Base-by-base conservation (phyloP, 2,888 invertebrate species). In the Hirtodrosophila alboralis region DNA sequence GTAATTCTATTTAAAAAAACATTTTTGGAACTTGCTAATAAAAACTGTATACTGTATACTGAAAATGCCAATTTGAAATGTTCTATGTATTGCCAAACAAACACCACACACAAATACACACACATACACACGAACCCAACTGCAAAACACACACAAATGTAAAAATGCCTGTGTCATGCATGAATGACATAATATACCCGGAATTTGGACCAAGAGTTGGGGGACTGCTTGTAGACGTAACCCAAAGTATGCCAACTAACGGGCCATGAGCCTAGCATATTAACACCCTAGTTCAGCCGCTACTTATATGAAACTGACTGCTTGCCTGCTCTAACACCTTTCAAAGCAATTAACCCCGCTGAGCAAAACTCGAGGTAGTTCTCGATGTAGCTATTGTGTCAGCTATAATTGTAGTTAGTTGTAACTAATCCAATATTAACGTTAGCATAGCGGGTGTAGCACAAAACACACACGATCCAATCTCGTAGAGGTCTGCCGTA, bases 391-490 rank as follows among this genome's bases (percentile, higher is more conserved):
- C 38, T 45, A 18, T 43, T 38, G 47, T 34, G 10, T 62, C 62
- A 67, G 62, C 62, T 72, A 69, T 75, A 66, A 75, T 67, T 72
- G 68, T 75, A 66, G 23, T 23, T 23, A 23, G 23, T 62, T 72
- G 72, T 75, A 64, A 79, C 76, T 77, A 79, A 77, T 69, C 53
- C 56, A 40, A 37, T 54, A 75, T 49, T 68, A 68, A 67, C 59
- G 48, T 52, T 61, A 68, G 59, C 59, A 44, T 52, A 47, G 53
- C 34, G 28, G 27, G 26, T 23, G 41, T 37, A 48, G 63, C 58
- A 65, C 65, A 14, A 18, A 31, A 51, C 31, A 56, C 47, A 49
- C 45, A 56, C 45, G 45, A 40, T 34, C 43, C n/a, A 43, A 52
- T 36, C 28, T 51, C 36, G 63, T 64, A 47, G 53, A 36, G 49